Evolutionary conservation across 2,888 invertebrate genomes (phyloP), one percentile per base, ranked within the genome.

Genomic region (Hymenopus coronatus): DNA sequence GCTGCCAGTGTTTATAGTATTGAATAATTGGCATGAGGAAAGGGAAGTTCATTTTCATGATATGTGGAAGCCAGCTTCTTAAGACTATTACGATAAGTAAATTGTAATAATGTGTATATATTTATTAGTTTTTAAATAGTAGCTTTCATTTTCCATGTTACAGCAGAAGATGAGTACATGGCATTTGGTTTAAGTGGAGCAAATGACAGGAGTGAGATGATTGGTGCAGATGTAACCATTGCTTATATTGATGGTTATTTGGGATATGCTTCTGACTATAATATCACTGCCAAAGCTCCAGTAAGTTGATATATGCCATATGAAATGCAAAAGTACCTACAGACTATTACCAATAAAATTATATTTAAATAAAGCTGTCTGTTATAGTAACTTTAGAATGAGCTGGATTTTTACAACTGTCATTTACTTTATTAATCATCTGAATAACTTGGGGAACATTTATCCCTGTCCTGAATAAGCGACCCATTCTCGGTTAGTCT

Each of bases 111-210:
- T 40, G 0, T 40, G 40, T 12, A 12, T 40, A 12, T 40, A 2
- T 6, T 40, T 12, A 40, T 40, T 12, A 12, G 12, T 12, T 86
- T n/a, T 15, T 83, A 82, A 89, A 70, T 88, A 70, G 54, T 70
- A 20, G 6, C 20, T 70, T 70, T 70, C 2, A 20, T 85, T 84
- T 84, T 54, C 28, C 88, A 88, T 40, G 40, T 89, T 91, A 25
- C 88, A 92, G 92, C 89, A 82, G 95, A 95, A 91, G 94, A 96
- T 91, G 97, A 98, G 91, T 98, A 98, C 93, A 96, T 98, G 95
- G 96, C 97, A 25, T 98, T 98, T 93, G 98, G 98, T 70, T 93
- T 98, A 88, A 98, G 98, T 33, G 98, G 98, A 87, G 96, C 96
- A 0, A 93, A 94, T 14, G 94, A 94, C 28, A 94, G 94, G 83